Conservation (phyloP, 2,113 vertebrate genomes). For the Chloebia gouldiae region DNA sequence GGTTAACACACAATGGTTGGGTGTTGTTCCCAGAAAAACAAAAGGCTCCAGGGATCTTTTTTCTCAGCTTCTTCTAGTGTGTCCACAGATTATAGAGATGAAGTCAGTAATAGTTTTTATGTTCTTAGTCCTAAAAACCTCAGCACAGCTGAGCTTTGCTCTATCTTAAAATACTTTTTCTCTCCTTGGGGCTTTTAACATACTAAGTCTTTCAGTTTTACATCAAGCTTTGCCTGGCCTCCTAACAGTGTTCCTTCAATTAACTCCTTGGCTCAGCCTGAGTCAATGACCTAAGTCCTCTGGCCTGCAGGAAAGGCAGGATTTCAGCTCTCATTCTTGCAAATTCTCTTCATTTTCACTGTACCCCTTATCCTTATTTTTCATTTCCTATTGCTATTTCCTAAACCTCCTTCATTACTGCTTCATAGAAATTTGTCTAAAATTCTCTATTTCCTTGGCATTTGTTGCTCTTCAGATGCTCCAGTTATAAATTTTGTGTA, state of each 20-base stretch:
- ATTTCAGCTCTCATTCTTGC: conserved; percentile 13
- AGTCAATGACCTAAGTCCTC: not conserved
- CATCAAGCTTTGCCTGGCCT: not conserved
- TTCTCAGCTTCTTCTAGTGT: not conserved
- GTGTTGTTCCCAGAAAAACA: not conserved
- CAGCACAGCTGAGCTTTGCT: not conserved
- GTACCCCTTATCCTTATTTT: not conserved
- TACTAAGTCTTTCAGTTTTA: not conserved
- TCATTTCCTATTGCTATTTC: not conserved
- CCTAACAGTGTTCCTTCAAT: not conserved
- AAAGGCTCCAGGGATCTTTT: not conserved
- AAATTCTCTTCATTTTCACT: not conserved
- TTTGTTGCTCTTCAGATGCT: not conserved
- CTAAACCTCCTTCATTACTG: not conserved
- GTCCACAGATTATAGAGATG: not conserved
- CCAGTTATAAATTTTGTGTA: not conserved
- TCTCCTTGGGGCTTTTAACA: not conserved
- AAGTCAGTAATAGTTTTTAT: not conserved
- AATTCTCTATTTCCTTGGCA: not conserved
- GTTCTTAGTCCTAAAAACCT: not conserved
- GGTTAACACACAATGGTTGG: not conserved
- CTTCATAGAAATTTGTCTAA: not conserved
- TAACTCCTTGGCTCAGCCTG: not conserved
- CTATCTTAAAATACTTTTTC: not conserved
- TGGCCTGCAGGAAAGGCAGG: not conserved